Evolutionary conservation across 2,888 invertebrate genomes (phyloP).

Genomic region (Dinocampus coccinellae): DNA sequence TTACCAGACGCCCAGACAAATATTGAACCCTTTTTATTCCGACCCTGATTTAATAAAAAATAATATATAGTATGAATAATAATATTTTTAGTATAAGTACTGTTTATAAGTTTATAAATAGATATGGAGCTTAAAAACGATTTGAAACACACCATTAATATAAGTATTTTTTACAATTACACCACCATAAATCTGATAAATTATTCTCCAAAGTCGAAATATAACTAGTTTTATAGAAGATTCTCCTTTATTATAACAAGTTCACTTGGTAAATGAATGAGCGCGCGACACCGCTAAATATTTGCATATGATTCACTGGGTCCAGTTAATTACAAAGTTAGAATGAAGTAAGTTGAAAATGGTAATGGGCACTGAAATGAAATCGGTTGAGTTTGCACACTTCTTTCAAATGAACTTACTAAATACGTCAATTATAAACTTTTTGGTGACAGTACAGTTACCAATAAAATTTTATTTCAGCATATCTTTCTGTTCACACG

Average conservation of each 20-base stretch:
- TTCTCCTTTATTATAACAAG: slow-evolving; percentile 6
- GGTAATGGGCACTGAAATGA: slow-evolving; percentile 50
- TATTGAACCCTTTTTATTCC: slow-evolving; percentile 94
- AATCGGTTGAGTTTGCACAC: slow-evolving; percentile 38
- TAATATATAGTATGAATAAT: neutral
- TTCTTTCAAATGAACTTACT: slow-evolving; percentile 45
- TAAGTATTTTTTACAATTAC: neutral
- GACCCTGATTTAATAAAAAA: slow-evolving; percentile 75
- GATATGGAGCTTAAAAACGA: neutral
- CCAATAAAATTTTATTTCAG: neutral
- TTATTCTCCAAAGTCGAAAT: neutral
- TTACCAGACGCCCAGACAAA: slow-evolving; percentile 99
- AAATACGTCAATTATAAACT: slow-evolving; percentile 63
- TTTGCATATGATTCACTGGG: slow-evolving; percentile 47
- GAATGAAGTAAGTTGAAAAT: slow-evolving; percentile 52
- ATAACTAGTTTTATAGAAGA: slow-evolving; percentile 4
- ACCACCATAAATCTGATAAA: neutral
- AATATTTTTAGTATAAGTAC: neutral
- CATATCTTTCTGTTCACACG: neutral
- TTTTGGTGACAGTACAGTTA: slow-evolving; percentile 31
- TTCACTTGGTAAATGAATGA: neutral
- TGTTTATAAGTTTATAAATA: neutral
- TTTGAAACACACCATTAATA: neutral
- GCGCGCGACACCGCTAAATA: slow-evolving; percentile 40
- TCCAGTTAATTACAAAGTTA: slow-evolving; percentile 36